Conservation (phyloP, 2,888 invertebrate species). For the Melanostoma mellinum region DNA sequence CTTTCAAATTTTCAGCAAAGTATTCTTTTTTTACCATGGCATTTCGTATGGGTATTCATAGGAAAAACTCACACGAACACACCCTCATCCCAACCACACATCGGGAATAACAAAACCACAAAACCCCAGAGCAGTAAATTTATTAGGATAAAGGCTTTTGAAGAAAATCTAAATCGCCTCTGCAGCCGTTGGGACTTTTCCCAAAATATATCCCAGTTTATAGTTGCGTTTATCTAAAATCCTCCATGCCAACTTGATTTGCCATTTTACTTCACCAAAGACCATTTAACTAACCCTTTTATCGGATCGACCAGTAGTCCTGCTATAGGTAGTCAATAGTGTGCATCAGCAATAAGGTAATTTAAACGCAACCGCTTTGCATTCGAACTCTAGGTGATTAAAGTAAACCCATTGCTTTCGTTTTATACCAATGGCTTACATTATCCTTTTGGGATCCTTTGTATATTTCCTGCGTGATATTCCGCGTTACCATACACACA, state of each 20-base stretch:
- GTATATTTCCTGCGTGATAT: slow-evolving; percentile 15
- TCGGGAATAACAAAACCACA: too few relatives aligned
- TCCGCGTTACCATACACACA: background rate
- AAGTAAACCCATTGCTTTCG: slow-evolving; percentile 53
- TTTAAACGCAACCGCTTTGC: slow-evolving; percentile 45
- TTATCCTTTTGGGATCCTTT: slow-evolving; percentile 26
- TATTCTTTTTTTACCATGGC: slow-evolving; percentile 31
- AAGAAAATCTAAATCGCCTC: too few relatives aligned
- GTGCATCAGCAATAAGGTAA: slow-evolving; percentile 47
- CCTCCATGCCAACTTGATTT: background rate
- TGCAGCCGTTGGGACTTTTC: too few relatives aligned
- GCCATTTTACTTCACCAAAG: background rate
- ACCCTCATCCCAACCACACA: too few relatives aligned
- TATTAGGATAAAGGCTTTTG: too few relatives aligned
- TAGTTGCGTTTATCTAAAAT: background rate
- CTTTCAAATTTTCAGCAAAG: slow-evolving; percentile 48
- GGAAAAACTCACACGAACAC: too few relatives aligned
- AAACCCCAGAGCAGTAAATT: too few relatives aligned
- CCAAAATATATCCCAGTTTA: too few relatives aligned
- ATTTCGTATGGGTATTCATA: too few relatives aligned
- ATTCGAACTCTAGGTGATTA: slow-evolving; percentile 66
- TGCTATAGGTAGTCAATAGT: background rate
- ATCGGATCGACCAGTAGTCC: slow-evolving; percentile 35
- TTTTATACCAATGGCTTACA: slow-evolving; percentile 51
- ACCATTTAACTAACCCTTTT: slow-evolving; percentile 54